These are phyloP conservation scores for Cirrhinus mrigala DNA, from an alignment of 2,797 vertebrate species.

Conservation along the genomic window DNA sequence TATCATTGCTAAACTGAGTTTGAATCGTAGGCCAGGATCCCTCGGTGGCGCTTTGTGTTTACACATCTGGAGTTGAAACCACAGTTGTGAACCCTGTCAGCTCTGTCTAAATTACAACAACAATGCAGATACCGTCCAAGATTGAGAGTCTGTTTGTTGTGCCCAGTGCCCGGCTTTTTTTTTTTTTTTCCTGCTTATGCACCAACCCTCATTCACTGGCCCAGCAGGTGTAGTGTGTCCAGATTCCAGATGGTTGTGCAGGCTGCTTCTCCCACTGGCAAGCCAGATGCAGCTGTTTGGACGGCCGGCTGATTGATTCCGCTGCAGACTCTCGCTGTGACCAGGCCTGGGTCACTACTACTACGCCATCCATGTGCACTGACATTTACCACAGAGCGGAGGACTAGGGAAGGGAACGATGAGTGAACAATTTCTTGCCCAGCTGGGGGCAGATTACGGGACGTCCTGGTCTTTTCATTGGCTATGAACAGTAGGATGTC, in stretches of 20 bases:
- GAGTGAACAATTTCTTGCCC: conserved; percentile 1
- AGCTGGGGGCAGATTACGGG: not conserved
- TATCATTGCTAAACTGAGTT: not conserved
- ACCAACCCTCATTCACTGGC: conserved; percentile 69
- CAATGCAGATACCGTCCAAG: conserved; percentile 10
- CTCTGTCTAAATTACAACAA: conserved; percentile 31
- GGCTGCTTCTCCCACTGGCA: conserved; percentile 72
- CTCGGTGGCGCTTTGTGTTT: not conserved
- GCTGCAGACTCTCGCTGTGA: conserved; percentile 41
- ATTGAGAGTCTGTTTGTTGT: conserved; percentile 18
- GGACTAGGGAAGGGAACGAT: not conserved
- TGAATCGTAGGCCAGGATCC: conserved; percentile 20
- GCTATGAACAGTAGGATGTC: not conserved
- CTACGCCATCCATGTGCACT: conserved; percentile 70
- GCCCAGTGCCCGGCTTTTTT: not conserved
- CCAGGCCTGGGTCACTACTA: conserved; percentile 67
- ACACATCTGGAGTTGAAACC: conserved; percentile 33
- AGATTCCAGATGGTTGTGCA: conserved; percentile 76
- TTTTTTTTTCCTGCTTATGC: conserved; percentile 40
- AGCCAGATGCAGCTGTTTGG: conserved; percentile 74
- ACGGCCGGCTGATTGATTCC: conserved; percentile 72
- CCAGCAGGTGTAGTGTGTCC: conserved; percentile 72
- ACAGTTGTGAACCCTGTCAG: conserved; percentile 14
- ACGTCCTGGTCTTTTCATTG: conserved; percentile 1
- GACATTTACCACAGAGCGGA: conserved; percentile 59